Conservation (phyloP, 30 jellyfish, hydroid and myxozoan genomes). For the Clytia hemisphaerica region DNA sequence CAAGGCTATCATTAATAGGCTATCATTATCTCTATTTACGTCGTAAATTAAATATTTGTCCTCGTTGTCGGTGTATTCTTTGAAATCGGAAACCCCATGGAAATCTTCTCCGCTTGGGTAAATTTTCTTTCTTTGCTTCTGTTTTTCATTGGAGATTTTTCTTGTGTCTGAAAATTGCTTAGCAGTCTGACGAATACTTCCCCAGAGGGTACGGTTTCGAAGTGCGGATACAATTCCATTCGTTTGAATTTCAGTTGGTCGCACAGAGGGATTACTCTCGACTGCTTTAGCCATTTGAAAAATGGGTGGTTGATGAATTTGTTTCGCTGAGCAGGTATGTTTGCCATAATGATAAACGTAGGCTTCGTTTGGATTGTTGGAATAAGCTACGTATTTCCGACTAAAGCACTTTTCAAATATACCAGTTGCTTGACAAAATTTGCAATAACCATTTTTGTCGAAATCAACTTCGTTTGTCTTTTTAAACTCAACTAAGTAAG, state of each 20-base stretch:
- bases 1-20: too few relatives aligned
- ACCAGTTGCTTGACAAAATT: not conserved
- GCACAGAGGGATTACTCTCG: not conserved
- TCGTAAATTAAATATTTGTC: not conserved
- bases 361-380: too few relatives aligned
- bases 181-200: too few relatives aligned
- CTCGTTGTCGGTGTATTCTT: not conserved
- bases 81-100: not conserved
- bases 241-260: not conserved
- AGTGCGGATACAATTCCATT: not conserved
- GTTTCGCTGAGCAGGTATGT: slow-evolving; percentile 1
- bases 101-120: not conserved
- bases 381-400: not conserved
- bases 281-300: not conserved
- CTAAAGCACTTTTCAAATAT: not conserved
- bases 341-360: not conserved
- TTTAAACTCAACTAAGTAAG: not conserved
- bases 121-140: not conserved
- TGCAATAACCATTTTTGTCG: slow-evolving; percentile 2
- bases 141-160: not conserved
- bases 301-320: not conserved
- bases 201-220: not conserved
- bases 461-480: not conserved
- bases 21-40: not conserved
- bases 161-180: too few relatives aligned